Evolutionary conservation across 1,140 invertebrate species (phyloP).

Genomic region (Bombus balteatus): DNA sequence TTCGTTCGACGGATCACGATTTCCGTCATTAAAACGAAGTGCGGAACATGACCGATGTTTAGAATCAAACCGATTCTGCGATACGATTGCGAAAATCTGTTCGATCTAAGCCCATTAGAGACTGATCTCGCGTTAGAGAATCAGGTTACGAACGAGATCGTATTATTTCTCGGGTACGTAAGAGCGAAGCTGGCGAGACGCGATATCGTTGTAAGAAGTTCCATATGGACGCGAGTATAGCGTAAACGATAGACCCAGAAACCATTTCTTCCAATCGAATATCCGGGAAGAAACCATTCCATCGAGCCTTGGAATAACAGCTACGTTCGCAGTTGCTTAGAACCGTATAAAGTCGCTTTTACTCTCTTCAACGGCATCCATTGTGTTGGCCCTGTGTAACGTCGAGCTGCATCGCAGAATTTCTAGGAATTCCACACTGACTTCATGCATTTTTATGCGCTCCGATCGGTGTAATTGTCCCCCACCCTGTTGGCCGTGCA

Average conservation of each 20-base stretch:
- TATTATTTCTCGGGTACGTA: background rate
- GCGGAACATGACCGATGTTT: too few relatives aligned
- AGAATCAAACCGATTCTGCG: too few relatives aligned
- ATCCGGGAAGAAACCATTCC: slow-evolving; percentile 16
- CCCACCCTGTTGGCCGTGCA: background rate
- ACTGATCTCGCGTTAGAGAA: too few relatives aligned
- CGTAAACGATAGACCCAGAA: slow-evolving; percentile 11
- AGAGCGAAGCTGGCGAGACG: background rate
- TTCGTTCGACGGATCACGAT: too few relatives aligned
- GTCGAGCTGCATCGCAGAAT: slow-evolving; percentile 39
- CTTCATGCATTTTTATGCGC: slow-evolving; percentile 68
- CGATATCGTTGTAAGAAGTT: slow-evolving; percentile 13
- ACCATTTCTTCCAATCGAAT: slow-evolving; percentile 12
- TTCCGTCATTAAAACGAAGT: rapidly evolving
- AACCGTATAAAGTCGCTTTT: slow-evolving; percentile 15
- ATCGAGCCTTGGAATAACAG: slow-evolving; percentile 19
- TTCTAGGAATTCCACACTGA: slow-evolving; percentile 48
- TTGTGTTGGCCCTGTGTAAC: background rate
- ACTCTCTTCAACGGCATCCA: background rate
- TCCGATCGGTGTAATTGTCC: slow-evolving; percentile 65
- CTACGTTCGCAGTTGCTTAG: slow-evolving; percentile 38
- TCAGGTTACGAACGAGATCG: too few relatives aligned
- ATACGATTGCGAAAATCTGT: too few relatives aligned
- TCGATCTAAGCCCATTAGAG: too few relatives aligned
- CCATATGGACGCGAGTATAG: slow-evolving; percentile 1